These are phyloP conservation scores for Ruditapes philippinarum DNA, from an alignment of 1,140 invertebrate genomes.

Conservation along the genomic window DNA sequence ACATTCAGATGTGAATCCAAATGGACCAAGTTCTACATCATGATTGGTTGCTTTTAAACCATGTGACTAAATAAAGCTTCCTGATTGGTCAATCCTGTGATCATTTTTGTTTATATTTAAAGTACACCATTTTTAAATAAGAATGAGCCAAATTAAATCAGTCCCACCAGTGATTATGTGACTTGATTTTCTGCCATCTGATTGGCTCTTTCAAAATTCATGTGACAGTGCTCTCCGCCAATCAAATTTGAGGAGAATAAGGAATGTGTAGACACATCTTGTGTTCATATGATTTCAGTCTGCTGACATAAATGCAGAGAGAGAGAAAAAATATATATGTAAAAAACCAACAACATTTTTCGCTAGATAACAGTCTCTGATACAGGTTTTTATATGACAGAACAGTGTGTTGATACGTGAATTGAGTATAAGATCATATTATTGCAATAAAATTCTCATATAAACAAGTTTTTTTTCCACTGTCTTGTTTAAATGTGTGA, in stretches of 20 bases:
- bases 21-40: conserved; percentile 74
- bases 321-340: too few relatives aligned
- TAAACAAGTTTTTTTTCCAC: too few relatives aligned
- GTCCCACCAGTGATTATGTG: conserved; percentile 65
- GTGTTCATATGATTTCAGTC: conserved; percentile 4
- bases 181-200: conserved; percentile 38
- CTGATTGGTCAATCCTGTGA: conserved; percentile 68
- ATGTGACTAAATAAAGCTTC: conserved; percentile 54
- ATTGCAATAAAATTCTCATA: too few relatives aligned
- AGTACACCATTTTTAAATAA: neutral
- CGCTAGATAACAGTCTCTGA: neutral
- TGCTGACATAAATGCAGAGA: conserved; percentile 28
- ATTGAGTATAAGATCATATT: too few relatives aligned
- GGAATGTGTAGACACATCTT: neutral
- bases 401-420: too few relatives aligned
- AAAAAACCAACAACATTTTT: neutral
- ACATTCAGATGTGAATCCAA: conserved; percentile 72
- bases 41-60: conserved; percentile 63
- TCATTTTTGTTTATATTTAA: conserved; percentile 50
- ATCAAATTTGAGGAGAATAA: neutral
- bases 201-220: conserved; percentile 29
- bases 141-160: conserved; percentile 34
- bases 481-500: too few relatives aligned
- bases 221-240: neutral
- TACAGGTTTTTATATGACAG: too few relatives aligned